Evolutionary conservation across 2,888 invertebrate species (phyloP).

Genomic region (Pristionchus mayeri): DNA sequence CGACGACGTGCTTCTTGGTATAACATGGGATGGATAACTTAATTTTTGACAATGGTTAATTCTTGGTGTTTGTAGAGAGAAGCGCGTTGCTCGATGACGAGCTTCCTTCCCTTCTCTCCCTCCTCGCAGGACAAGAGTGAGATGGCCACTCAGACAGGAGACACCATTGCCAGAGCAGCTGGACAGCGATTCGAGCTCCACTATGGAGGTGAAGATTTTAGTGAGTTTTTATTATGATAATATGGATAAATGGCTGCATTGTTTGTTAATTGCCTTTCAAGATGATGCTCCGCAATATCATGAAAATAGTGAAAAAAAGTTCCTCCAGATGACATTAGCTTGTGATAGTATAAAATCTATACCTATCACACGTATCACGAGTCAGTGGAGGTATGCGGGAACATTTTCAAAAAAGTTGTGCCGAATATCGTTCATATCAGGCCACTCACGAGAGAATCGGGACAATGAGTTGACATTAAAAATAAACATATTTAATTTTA

Average conservation of each 20-base stretch:
- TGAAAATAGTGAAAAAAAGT: not conserved
- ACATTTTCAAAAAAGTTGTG: no score
- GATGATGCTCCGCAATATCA: not conserved
- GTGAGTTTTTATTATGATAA: not conserved
- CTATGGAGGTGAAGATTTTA: slow-evolving; percentile 38
- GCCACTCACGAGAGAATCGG: no score
- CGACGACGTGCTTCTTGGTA: no score
- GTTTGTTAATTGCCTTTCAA: not conserved
- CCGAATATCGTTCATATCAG: no score
- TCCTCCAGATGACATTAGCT: no score
- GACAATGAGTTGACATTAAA: no score
- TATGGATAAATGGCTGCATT: not conserved
- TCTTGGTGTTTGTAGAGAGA: not conserved
- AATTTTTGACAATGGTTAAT: no score
- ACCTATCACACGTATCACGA: no score
- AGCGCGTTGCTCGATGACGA: not conserved
- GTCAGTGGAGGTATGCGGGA: no score
- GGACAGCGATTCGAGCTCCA: slow-evolving; percentile 41
- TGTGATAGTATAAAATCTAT: no score
- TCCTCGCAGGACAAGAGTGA: not conserved
- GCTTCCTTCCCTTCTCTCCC: slow-evolving; percentile 13
- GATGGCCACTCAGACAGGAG: slow-evolving; percentile 47
- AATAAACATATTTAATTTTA: no score
- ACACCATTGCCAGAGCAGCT: slow-evolving; percentile 31
- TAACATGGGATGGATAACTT: no score